Conservation (phyloP, 2,888 invertebrate species). For the Epiblema foenella region DNA sequence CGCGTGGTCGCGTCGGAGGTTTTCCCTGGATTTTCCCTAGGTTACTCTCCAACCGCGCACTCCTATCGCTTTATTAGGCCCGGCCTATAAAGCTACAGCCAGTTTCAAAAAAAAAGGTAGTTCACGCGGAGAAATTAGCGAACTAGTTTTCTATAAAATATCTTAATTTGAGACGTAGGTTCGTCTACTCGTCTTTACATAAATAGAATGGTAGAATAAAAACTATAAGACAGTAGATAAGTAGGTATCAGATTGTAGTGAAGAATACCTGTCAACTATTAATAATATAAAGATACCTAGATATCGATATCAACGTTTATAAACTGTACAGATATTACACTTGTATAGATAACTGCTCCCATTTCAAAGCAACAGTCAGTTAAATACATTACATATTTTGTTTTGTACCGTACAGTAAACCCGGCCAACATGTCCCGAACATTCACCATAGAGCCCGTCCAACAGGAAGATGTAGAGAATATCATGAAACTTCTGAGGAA, state of each 20-base stretch:
- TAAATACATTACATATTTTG: background rate
- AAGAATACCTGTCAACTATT: background rate
- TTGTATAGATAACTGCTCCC: background rate
- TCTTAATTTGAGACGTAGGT: too few species aligned
- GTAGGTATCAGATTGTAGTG: background rate
- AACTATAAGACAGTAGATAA: background rate
- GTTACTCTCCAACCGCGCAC: too few species aligned
- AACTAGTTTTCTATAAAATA: too few species aligned
- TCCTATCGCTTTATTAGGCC: too few species aligned
- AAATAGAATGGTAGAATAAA: background rate
- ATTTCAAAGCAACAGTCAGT: background rate
- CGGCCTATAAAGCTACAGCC: too few species aligned
- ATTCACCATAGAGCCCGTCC: slow-evolving; percentile 69
- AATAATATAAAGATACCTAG: background rate
- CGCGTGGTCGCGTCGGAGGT: too few species aligned
- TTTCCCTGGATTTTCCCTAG: too few species aligned
- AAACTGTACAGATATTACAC: background rate
- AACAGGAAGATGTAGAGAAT: slow-evolving; percentile 77
- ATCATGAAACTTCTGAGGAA: slow-evolving; percentile 84
- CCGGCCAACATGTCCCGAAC: slow-evolving; percentile 50
- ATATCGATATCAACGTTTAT: too few species aligned
- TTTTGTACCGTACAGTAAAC: slow-evolving; percentile 11
- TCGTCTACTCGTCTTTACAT: too few species aligned
- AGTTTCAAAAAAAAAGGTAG: too few species aligned
- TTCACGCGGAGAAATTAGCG: too few species aligned